These are phyloP conservation scores for Drosophila mayri DNA, from an alignment of 1,140 invertebrate genomes.

Conservation along the genomic window DNA sequence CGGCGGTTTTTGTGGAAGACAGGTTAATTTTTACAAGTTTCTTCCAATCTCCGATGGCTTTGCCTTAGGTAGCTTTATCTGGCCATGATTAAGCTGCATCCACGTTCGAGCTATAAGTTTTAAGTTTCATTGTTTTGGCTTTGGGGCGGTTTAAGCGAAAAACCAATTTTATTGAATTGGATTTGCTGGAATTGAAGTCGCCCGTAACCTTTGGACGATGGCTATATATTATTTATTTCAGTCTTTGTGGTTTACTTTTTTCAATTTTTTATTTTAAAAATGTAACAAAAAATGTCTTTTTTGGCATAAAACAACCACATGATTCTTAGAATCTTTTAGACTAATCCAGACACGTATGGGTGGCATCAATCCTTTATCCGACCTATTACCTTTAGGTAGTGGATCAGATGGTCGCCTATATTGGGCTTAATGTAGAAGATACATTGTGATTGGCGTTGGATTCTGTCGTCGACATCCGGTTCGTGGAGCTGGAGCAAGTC, in stretches of 20 bases:
- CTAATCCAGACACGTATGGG: slow-evolving; percentile 23
- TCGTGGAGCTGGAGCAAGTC: slow-evolving; percentile 66
- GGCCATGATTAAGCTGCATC: slow-evolving; percentile 38
- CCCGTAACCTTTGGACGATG: neutral
- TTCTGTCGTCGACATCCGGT: slow-evolving; percentile 33
- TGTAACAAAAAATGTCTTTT: slow-evolving; percentile 60
- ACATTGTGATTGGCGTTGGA: slow-evolving; percentile 64
- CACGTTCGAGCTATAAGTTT: slow-evolving; percentile 49
- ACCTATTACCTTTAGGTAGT: slow-evolving; percentile 71
- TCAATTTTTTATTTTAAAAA: slow-evolving; percentile 56
- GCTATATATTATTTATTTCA: neutral
- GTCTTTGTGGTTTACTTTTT: slow-evolving; percentile 10
- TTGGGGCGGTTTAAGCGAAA: slow-evolving; percentile 41
- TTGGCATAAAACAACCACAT: slow-evolving; percentile 52
- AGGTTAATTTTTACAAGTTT: slow-evolving; percentile 63
- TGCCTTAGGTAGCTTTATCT: slow-evolving; percentile 27
- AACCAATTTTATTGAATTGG: slow-evolving; percentile 67
- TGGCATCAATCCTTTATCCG: slow-evolving; percentile 48
- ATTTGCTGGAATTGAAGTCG: slow-evolving; percentile 38
- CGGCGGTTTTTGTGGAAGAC: slow-evolving; percentile 50
- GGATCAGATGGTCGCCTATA: slow-evolving; percentile 71
- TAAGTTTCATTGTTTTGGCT: slow-evolving; percentile 50
- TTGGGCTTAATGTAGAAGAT: slow-evolving; percentile 75
- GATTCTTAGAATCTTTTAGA: slow-evolving; percentile 43
- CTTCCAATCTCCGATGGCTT: slow-evolving; percentile 29